Evolutionary conservation across 2,888 invertebrate species (phyloP).

Genomic region (Phyllotreta cruciferae): DNA sequence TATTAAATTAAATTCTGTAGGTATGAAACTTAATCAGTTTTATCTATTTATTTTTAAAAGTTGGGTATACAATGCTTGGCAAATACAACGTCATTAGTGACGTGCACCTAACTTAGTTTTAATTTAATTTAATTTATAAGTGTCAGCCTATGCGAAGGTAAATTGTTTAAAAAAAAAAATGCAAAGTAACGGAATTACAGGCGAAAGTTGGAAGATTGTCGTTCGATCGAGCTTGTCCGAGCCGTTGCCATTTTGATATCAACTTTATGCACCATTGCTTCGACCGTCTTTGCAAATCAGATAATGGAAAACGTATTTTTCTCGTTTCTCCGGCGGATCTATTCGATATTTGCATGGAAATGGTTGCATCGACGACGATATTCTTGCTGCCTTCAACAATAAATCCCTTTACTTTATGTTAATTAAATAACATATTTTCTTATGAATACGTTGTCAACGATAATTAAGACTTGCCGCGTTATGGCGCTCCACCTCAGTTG

Average conservation of each 20-base stretch:
- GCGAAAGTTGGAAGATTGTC: constrained; percentile 13
- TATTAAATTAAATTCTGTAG: no score
- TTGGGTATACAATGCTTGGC: no score
- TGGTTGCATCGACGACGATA: constrained; percentile 45
- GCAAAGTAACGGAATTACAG: constrained; percentile 9
- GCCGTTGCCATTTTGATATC: constrained; percentile 38
- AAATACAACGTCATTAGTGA: no score
- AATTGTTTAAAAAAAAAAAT: constrained; percentile 1
- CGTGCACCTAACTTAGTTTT: no score
- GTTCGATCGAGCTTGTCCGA: constrained; percentile 23
- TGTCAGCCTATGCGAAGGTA: constrained; percentile 3
- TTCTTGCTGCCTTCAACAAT: constrained; percentile 40
- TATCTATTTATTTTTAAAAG: no score
- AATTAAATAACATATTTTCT: constrained; percentile 49
- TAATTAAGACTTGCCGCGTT: constrained; percentile 47
- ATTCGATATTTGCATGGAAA: constrained; percentile 53
- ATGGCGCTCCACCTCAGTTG: constrained; percentile 17
- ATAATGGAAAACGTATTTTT: constrained; percentile 49
- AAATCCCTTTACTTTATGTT: constrained; percentile 47
- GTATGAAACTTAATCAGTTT: no score
- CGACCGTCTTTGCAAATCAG: constrained; percentile 33
- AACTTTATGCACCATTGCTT: constrained; percentile 36
- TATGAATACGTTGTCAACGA: constrained; percentile 42
- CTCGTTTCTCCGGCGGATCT: constrained; percentile 43
- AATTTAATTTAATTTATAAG: no score